These are phyloP conservation scores for Luffia ferchaultella DNA, from an alignment of 2,888 invertebrate genomes.

Conservation along the genomic window DNA sequence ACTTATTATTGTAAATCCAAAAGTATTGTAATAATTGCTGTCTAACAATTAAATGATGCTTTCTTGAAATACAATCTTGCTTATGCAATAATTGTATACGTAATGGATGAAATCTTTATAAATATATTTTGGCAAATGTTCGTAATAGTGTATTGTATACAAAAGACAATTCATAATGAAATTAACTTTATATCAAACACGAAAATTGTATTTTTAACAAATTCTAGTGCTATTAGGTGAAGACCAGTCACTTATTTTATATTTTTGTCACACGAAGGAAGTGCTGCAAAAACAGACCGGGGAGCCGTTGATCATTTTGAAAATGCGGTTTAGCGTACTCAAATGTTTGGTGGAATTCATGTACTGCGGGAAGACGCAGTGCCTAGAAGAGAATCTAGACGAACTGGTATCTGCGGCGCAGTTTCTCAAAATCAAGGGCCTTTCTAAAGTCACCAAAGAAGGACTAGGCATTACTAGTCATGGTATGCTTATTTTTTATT, in stretches of 20 bases:
- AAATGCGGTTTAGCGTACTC: conserved; percentile 74
- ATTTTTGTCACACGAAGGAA: conserved; percentile 42
- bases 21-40: too few relatives aligned
- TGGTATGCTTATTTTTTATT: conserved; percentile 40
- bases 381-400: conserved; percentile 72
- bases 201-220: too few relatives aligned
- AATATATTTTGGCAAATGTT: too few relatives aligned
- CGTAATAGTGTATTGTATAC: not conserved
- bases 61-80: too few relatives aligned
- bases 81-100: too few relatives aligned
- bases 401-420: conserved; percentile 75
- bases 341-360: conserved; percentile 79
- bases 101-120: too few relatives aligned
- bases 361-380: conserved; percentile 79
- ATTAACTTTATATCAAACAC: too few relatives aligned
- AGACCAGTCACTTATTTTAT: too few relatives aligned
- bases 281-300: conserved; percentile 65
- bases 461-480: conserved; percentile 49
- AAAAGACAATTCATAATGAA: not conserved
- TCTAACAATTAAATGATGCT: too few relatives aligned
- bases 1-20: not conserved
- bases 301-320: conserved; percentile 69
- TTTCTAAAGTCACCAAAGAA: conserved; percentile 65
- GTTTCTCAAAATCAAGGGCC: conserved; percentile 71
- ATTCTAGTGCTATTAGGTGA: too few relatives aligned